Evolutionary conservation across 1,140 invertebrate species (phyloP).

Genomic region (Panagrolaimus sp.): DNA sequence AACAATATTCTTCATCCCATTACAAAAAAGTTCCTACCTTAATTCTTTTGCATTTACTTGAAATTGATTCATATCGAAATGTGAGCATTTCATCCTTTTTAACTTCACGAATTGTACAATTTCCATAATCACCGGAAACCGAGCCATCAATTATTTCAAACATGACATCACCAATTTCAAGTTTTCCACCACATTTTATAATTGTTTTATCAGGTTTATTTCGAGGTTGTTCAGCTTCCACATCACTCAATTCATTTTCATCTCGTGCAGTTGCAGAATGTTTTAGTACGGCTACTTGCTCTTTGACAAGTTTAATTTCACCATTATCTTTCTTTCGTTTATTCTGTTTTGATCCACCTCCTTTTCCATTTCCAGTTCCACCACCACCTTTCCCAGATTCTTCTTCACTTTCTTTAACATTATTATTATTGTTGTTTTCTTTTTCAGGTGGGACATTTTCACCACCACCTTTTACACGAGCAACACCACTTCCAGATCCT

Average conservation of each 20-base stretch:
- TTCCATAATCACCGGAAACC: slow-evolving; percentile 1
- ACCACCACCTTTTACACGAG: too few species aligned
- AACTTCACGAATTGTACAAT: neutral
- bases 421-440: too few species aligned
- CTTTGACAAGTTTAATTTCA: too few species aligned
- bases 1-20: too few species aligned
- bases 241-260: neutral
- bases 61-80: slow-evolving; percentile 6
- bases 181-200: neutral
- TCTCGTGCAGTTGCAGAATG: neutral
- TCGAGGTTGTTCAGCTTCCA: neutral
- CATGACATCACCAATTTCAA: neutral
- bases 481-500: too few species aligned
- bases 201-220: neutral
- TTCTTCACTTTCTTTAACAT: too few species aligned
- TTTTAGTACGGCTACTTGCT: too few species aligned
- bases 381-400: too few species aligned
- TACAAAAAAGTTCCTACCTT: neutral
- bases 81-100: neutral
- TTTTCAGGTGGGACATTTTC: too few species aligned
- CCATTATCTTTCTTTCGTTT: too few species aligned
- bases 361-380: too few species aligned
- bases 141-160: neutral
- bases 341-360: too few species aligned
- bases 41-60: neutral